These are phyloP conservation scores for Deroptyus accipitrinus DNA, from an alignment of 2,113 vertebrate genomes.

Conservation along the genomic window DNA sequence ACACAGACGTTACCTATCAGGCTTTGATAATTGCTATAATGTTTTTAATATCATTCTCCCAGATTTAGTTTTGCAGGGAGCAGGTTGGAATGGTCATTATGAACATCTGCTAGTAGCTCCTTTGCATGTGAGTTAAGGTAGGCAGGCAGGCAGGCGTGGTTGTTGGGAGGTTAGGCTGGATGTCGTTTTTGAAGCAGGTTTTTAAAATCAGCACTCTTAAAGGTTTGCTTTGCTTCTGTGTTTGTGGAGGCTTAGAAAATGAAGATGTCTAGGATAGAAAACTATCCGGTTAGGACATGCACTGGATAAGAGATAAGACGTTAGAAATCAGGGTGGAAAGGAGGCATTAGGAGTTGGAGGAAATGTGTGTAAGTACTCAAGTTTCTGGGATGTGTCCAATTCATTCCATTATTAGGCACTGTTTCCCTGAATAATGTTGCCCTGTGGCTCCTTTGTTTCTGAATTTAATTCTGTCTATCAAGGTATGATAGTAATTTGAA, in stretches of 20 bases:
- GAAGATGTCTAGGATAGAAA: rapidly evolving
- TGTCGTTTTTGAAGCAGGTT: rapidly evolving
- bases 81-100: background rate
- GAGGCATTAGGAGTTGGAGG: rapidly evolving
- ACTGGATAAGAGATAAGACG: rapidly evolving
- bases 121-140: background rate
- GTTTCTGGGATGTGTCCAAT: rapidly evolving
- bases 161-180: rapidly evolving
- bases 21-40: background rate
- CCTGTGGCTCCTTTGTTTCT: background rate
- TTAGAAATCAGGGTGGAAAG: background rate
- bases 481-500: background rate
- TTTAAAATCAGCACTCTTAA: rapidly evolving
- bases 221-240: rapidly evolving
- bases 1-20: too few species aligned
- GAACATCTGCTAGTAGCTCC: background rate
- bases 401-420: rapidly evolving
- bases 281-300: rapidly evolving
- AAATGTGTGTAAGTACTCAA: rapidly evolving
- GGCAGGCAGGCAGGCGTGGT: rapidly evolving
- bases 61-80: background rate
- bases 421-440: background rate
- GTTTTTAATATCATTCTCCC: background rate
- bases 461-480: rapidly evolving
- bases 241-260: rapidly evolving